phyloP scores from a whole-genome alignment of 1,140 invertebrate species.

The Drosophila leontia region DNA sequence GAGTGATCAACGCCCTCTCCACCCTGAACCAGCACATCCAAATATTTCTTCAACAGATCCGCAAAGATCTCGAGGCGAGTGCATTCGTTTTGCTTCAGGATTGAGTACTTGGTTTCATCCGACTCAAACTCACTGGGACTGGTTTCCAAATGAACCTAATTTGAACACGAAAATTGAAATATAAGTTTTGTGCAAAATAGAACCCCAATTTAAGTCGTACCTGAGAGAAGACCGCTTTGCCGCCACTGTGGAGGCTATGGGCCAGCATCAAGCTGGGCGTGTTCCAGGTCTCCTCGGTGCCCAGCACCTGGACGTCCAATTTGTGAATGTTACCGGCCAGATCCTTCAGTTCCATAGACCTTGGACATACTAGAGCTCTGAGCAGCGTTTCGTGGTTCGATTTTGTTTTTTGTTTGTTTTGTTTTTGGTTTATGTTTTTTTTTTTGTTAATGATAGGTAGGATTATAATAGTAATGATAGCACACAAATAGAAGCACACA shows the following conservation, averaged over 20 bases:
- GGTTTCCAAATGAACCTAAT: conserved; percentile 88
- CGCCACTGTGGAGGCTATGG: conserved; percentile 87
- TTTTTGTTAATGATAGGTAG: conserved; percentile 57
- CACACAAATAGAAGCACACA: conserved; percentile 69
- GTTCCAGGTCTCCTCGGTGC: conserved; percentile 93
- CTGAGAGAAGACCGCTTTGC: conserved; percentile 93
- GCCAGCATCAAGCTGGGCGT: conserved; percentile 92
- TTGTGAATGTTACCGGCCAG: conserved; percentile 89
- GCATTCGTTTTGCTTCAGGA: conserved; percentile 87
- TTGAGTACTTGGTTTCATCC: conserved; percentile 88
- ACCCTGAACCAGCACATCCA: conserved; percentile 88
- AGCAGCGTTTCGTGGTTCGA: conserved; percentile 71
- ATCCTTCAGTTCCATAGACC: conserved; percentile 87
- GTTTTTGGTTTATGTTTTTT: conserved; percentile 55
- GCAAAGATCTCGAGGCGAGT: conserved; percentile 91
- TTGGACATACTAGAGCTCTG: conserved; percentile 85
- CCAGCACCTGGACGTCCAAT: conserved; percentile 90
- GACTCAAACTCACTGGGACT: conserved; percentile 88
- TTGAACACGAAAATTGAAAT: background rate
- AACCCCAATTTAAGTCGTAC: conserved; percentile 73
- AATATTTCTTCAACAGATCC: conserved; percentile 89
- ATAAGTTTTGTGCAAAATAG: conserved; percentile 48
- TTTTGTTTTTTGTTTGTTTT: conserved; percentile 54
- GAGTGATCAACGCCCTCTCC: conserved; percentile 2
- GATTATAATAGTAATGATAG: conserved; percentile 55